Percentiles rank a stretch among this genome's conserved stretches.
Conservation (phyloP, 2,797 vertebrate genomes). For the Pangasius mekongensis region DNA sequence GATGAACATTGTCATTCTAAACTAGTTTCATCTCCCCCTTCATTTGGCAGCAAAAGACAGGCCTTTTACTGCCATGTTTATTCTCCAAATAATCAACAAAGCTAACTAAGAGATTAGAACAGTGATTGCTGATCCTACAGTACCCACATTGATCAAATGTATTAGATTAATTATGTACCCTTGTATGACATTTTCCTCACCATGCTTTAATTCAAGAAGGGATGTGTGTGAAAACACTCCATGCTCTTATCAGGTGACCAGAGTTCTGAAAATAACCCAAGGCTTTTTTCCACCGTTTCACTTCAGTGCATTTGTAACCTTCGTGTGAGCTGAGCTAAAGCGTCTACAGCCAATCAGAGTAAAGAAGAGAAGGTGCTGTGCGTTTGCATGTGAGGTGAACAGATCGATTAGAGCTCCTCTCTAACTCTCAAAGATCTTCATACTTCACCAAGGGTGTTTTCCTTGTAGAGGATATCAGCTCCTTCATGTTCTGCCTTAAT, state of each 20-base stretch:
- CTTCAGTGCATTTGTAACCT: background rate
- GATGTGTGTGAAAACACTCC: background rate
- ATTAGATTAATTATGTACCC: background rate
- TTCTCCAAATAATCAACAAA: background rate
- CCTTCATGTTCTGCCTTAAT: background rate
- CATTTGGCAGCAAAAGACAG: background rate
- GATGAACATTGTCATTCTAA: background rate
- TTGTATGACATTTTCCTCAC: background rate
- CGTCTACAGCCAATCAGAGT: no score
- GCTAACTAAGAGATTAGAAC: background rate
- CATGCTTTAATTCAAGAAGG: background rate
- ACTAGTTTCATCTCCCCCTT: background rate
- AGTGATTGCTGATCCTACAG: background rate
- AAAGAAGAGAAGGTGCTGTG: background rate
- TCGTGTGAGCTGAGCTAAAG: background rate
- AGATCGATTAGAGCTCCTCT: background rate
- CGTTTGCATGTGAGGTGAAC: no score
- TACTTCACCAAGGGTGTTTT: background rate
- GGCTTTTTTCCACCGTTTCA: background rate
- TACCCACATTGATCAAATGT: background rate
- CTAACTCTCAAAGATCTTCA: background rate
- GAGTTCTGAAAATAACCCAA: background rate
- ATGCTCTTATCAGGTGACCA: background rate
- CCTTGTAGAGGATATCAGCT: background rate
- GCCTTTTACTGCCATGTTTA: background rate